Conservation (phyloP, 2,113 vertebrate species). For the Chamaetylas fuelleborni region DNA sequence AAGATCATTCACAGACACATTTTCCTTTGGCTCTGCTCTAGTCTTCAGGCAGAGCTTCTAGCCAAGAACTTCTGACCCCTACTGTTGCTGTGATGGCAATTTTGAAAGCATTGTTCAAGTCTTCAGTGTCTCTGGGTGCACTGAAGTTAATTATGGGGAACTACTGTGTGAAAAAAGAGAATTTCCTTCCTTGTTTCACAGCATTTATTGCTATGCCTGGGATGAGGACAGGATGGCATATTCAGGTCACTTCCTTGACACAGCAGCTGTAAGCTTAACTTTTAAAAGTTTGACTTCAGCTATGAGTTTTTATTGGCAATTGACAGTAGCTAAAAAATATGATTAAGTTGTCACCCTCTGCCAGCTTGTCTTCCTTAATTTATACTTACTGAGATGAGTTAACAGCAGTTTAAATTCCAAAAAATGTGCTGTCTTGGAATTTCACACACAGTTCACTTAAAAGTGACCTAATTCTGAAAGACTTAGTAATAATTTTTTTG, state of each 20-base stretch:
- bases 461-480: constrained; percentile 36
- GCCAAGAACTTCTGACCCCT: not conserved
- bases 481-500: not conserved
- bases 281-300: constrained; percentile 32
- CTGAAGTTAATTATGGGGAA: constrained; percentile 40
- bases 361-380: constrained; percentile 44
- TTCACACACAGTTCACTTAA: not conserved
- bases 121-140: not conserved
- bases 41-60: not conserved
- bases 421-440: not conserved
- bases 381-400: constrained; percentile 21
- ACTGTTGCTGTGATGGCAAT: not conserved
- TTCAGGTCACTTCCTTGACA: constrained; percentile 14
- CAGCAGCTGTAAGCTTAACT: constrained; percentile 15
- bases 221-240: not conserved
- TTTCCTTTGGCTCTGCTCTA: not conserved
- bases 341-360: constrained; percentile 43
- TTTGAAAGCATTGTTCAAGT: constrained; percentile 34
- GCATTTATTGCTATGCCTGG: not conserved
- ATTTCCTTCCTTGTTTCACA: constrained; percentile 20
- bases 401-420: constrained; percentile 1
- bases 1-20: not conserved
- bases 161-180: not conserved
- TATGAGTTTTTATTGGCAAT: constrained; percentile 38
- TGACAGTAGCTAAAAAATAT: constrained; percentile 33